These are phyloP conservation scores for Machimus atricapillus DNA, from an alignment of 2,888 invertebrate genomes.

Conservation along the genomic window DNA sequence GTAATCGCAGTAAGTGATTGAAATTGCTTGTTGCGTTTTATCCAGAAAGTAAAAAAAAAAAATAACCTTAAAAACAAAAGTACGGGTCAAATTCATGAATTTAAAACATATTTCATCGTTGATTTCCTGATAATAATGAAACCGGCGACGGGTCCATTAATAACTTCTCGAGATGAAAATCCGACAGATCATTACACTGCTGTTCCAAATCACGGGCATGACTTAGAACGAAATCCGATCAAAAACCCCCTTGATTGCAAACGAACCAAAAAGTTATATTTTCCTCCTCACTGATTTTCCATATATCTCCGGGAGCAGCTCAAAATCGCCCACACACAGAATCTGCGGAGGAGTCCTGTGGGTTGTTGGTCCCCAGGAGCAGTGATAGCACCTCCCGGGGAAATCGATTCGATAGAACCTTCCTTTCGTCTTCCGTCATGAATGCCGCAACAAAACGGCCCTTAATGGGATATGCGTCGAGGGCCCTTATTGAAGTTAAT, in stretches of 20 bases:
- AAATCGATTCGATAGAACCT: conserved; percentile 9
- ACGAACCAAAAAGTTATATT: conserved; percentile 25
- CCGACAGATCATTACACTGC: neutral
- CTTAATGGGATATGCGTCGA: conserved; percentile 23
- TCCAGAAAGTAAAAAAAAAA: neutral
- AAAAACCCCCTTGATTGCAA: neutral
- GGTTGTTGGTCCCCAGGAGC: neutral
- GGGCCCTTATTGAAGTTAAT: conserved; percentile 21
- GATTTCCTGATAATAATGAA: neutral
- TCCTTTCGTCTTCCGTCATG: conserved; percentile 10
- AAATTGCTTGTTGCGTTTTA: neutral
- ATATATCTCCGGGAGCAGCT: neutral
- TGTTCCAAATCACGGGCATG: neutral
- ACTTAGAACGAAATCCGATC: conserved; percentile 3
- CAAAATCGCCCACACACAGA: neutral
- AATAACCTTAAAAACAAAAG: neutral
- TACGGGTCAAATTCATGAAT: neutral
- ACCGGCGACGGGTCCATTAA: neutral
- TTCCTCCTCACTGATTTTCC: conserved; percentile 29
- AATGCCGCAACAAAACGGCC: conserved; percentile 30
- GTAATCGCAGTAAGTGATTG: neutral
- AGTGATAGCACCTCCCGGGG: neutral
- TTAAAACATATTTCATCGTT: neutral
- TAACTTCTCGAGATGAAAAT: neutral
- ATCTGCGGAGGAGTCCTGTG: neutral